Percentiles rank a stretch among this genome's conserved stretches.
Conservation (phyloP, 2,888 invertebrate genomes). For the Altica lythri region DNA sequence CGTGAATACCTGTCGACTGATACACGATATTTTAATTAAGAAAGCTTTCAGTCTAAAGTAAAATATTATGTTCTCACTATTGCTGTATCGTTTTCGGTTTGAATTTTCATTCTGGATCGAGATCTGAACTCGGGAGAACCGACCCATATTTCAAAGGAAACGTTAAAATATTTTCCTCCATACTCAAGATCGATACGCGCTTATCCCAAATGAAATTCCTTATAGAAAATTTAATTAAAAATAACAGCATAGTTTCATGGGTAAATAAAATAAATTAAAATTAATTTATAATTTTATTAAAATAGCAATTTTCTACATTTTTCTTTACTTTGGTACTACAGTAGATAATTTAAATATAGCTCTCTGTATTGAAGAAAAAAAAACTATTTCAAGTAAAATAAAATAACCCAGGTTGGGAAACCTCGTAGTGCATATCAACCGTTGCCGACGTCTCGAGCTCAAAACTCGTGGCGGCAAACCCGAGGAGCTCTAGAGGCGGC, state of each 20-base stretch:
- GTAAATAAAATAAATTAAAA: too few species aligned
- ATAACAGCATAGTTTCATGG: too few species aligned
- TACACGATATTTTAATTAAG: constrained; percentile 31
- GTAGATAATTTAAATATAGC: too few species aligned
- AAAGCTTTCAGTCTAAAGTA: constrained; percentile 26
- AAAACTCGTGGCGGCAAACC: not conserved
- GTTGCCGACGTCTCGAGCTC: not conserved
- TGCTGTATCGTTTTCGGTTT: constrained; percentile 23
- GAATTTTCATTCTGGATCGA: constrained; percentile 13
- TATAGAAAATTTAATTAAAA: not conserved
- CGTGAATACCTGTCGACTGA: constrained; percentile 19
- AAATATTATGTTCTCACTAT: constrained; percentile 27
- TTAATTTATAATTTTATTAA: too few species aligned
- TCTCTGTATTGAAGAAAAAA: too few species aligned
- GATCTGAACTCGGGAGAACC: constrained; percentile 5
- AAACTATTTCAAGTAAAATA: too few species aligned
- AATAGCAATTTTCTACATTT: too few species aligned
- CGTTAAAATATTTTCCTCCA: constrained; percentile 7
- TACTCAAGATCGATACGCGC: not conserved
- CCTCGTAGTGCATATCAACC: too few species aligned
- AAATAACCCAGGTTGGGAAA: too few species aligned
- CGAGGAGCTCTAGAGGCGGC: constrained; percentile 6
- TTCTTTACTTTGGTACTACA: too few species aligned
- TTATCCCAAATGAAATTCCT: constrained; percentile 11
- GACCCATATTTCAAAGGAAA: constrained; percentile 14